Evolutionary conservation across 2,888 invertebrate genomes (phyloP), one percentile per base, ranked within the genome.

Genomic region (Crematogaster levior): DNA sequence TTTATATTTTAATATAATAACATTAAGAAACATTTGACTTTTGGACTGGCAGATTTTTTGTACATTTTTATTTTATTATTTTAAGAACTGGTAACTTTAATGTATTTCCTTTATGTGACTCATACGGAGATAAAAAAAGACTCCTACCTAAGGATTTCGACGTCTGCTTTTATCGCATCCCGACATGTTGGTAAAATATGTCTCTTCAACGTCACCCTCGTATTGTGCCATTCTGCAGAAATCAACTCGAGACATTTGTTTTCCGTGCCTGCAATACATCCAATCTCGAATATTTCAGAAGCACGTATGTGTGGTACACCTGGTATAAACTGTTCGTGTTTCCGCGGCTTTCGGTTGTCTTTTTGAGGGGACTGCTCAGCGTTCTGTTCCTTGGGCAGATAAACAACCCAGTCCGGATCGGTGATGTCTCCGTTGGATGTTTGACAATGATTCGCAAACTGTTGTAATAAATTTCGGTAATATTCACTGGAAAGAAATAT

Each of bases 191-290:
- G 88, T 82, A 92, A 92, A 0, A 91, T 86, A 75, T 92, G 90
- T 63, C 92, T 90, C 51, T 92, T 91, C 4, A 93, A 66, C 0
- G 92, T 89, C 24, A 93, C 90, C 77, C 90, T 90, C 0, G 93
- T 93, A 63, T 90, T 92, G 66, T 93, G 91, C 93, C 93, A 93
- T 63, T 93, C 93, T 7, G 93, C 93, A 68, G 88, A 92, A 37
- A 93, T 89, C 15, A 93, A 65, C 46, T 93, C 92, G 51, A 93
- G 84, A 65, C 92, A 92, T 30, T 91, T 91, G 86, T 92, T 92
- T 68, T 93, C 93, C 1, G 93, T 93, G 0, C 93, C 93, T 2
- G 92, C 89, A 27, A 93, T 86, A 87, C 88, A 92, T n/a, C 91
- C 92, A 40, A 93, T 91, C 66, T 93, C 93, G 56, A 92, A 91